Evolutionary conservation across 2,113 vertebrate species (phyloP).

Genomic region (Misgurnus mizolepis): DNA sequence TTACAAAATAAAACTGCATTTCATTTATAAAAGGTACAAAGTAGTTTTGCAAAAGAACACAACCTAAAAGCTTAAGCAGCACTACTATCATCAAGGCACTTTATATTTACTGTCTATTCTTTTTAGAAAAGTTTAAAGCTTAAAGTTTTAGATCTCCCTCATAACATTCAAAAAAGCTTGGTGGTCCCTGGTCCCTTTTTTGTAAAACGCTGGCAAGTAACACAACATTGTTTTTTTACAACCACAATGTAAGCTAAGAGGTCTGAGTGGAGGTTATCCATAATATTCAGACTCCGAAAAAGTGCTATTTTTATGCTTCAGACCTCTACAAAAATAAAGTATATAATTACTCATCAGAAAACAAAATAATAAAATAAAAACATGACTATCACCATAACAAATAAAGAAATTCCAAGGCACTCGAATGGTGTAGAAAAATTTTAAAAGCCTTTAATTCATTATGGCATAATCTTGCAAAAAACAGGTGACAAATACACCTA

Average conservation of each 20-base stretch:
- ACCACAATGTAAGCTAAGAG: not conserved
- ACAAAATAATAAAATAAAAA: no score
- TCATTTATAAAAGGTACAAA: constrained; percentile 40
- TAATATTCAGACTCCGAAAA: not conserved
- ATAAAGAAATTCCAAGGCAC: no score
- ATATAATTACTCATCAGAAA: no score
- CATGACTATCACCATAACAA: no score
- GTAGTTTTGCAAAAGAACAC: constrained; percentile 23
- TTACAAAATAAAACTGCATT: constrained; percentile 19
- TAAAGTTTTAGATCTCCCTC: not conserved
- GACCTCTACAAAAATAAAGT: no score
- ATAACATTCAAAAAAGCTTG: not conserved
- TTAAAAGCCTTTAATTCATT: no score
- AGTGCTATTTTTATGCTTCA: not conserved
- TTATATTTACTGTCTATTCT: not conserved
- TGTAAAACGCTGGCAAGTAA: not conserved
- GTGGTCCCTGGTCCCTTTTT: not conserved
- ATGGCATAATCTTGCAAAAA: no score
- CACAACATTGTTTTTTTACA: not conserved
- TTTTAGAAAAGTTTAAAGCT: not conserved
- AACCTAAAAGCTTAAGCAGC: constrained; percentile 6
- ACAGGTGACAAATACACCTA: no score
- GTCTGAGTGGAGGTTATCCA: not conserved
- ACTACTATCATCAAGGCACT: not conserved
- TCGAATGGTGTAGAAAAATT: no score